Percentiles rank a stretch among this genome's conserved stretches.
Conservation (phyloP, 2,888 invertebrate genomes). For the Maniola hyperantus region DNA sequence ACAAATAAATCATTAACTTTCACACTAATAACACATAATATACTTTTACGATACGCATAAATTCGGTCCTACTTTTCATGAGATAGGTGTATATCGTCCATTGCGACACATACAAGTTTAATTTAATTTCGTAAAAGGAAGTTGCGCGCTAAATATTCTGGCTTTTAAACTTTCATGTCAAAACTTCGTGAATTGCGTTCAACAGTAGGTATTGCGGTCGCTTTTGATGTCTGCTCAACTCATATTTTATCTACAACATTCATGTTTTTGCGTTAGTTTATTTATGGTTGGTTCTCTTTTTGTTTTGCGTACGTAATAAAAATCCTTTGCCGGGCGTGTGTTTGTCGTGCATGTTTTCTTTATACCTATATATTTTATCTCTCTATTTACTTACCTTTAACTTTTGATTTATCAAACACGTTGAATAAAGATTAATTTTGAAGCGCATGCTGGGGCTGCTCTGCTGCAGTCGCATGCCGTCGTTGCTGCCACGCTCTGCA, state of each 20-base stretch:
- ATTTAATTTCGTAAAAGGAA: slow-evolving; percentile 48
- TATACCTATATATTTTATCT: no score
- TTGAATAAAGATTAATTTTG: no score
- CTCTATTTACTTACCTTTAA: no score
- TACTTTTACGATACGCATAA: slow-evolving; percentile 55
- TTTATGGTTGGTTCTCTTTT: slow-evolving; percentile 5
- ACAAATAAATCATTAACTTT: slow-evolving; percentile 43
- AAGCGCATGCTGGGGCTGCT: no score
- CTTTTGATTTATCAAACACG: no score
- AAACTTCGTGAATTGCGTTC: slow-evolving; percentile 52
- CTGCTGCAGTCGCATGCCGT: no score
- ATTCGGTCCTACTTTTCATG: slow-evolving; percentile 49
- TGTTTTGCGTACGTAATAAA: slow-evolving; percentile 12
- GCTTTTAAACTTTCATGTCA: slow-evolving; percentile 48
- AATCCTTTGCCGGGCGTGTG: not conserved
- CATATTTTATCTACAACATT: slow-evolving; percentile 34
- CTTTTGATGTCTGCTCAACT: slow-evolving; percentile 38
- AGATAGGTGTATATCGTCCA: slow-evolving; percentile 42
- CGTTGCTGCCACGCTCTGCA: no score
- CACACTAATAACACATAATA: slow-evolving; percentile 48
- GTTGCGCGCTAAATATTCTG: slow-evolving; percentile 47
- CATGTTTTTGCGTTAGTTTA: slow-evolving; percentile 20
- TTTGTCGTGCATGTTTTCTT: not conserved
- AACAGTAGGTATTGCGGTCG: slow-evolving; percentile 38
- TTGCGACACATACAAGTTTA: slow-evolving; percentile 49